Evolutionary conservation across 2,797 vertebrate genomes (phyloP).

Genomic region (Lepilemur septentrionalis): DNA sequence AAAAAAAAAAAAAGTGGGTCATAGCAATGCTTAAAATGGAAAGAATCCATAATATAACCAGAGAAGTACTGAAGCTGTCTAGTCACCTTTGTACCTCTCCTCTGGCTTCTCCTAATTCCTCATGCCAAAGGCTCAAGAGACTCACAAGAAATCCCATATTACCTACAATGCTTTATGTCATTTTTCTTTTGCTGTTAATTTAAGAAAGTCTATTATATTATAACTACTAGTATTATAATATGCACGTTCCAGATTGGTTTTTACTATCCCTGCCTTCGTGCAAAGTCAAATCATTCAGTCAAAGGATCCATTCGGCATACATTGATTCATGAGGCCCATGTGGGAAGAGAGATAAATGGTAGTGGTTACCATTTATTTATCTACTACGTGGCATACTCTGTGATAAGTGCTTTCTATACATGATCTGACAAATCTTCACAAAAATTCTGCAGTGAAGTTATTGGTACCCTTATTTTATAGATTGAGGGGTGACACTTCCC

Average conservation of each 20-base stretch:
- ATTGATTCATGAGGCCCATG: background rate
- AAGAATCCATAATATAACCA: background rate
- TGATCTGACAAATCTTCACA: background rate
- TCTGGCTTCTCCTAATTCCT: background rate
- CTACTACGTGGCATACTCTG: background rate
- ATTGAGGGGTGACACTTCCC: background rate
- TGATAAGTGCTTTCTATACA: background rate
- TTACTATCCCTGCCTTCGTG: background rate
- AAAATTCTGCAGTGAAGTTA: background rate
- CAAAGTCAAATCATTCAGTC: background rate
- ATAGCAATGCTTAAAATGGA: background rate
- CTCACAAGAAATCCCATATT: background rate
- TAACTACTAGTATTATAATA: background rate
- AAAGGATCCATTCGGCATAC: background rate
- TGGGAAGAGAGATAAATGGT: background rate
- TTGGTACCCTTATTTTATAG: background rate
- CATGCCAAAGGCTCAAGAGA: background rate
- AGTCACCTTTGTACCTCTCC: background rate
- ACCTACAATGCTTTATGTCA: background rate
- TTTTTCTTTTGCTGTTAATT: constrained; percentile 1
- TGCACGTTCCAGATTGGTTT: background rate
- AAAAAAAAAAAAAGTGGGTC: background rate
- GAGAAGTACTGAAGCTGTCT: background rate
- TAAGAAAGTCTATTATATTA: background rate
- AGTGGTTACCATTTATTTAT: background rate